These are phyloP conservation scores for Hyperoplus immaculatus DNA, from an alignment of 2,797 vertebrate species.

Conservation along the genomic window DNA sequence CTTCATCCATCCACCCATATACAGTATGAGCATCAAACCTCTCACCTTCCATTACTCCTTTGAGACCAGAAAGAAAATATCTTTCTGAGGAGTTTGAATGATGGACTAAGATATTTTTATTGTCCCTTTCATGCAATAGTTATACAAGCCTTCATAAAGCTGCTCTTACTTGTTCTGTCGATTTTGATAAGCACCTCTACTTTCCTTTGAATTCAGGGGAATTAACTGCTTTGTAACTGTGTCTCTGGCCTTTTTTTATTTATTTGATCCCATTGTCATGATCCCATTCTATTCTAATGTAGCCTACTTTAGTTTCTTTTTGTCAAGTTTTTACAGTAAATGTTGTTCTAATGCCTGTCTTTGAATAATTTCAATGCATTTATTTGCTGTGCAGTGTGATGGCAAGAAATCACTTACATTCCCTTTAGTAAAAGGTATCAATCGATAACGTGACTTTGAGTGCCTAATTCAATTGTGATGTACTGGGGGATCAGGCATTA, in stretches of 20 bases:
- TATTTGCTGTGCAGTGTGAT: neutral
- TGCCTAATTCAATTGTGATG: constrained; percentile 14
- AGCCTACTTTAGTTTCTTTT: neutral
- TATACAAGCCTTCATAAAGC: too few species aligned
- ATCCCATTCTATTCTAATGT: neutral
- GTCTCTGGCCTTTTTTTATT: neutral
- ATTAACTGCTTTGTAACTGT: neutral
- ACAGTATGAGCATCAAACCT: too few species aligned
- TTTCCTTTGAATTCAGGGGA: neutral
- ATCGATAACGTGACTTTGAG: constrained; percentile 18
- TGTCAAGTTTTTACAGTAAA: neutral
- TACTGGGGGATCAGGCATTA: constrained; percentile 22
- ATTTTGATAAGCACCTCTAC: too few species aligned
- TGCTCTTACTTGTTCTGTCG: too few species aligned
- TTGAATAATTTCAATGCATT: neutral
- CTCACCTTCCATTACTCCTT: too few species aligned
- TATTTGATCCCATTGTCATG: neutral
- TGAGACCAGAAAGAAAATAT: too few species aligned
- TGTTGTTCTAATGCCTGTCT: neutral
- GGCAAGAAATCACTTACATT: neutral
- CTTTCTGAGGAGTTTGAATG: too few species aligned
- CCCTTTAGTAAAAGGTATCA: constrained; percentile 18
- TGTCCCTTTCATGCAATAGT: too few species aligned
- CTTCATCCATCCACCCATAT: too few species aligned
- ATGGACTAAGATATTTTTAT: too few species aligned